Conservation (phyloP, 2,888 invertebrate genomes). For the Chrysomela aeneicollis region DNA sequence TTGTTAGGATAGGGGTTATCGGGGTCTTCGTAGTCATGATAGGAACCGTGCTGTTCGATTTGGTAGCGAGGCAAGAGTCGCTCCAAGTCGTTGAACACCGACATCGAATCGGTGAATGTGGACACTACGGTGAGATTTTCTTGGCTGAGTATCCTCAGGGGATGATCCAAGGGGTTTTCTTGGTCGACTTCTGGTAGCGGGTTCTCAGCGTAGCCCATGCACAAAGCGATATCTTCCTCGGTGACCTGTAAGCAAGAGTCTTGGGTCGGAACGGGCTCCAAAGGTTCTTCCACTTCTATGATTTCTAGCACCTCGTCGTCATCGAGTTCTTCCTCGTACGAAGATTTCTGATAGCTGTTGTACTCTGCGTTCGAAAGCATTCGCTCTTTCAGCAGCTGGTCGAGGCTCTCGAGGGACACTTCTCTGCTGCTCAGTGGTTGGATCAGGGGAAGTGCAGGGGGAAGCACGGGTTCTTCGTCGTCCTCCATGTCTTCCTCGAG, state of each 20-base stretch:
- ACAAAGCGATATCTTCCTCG: constrained; percentile 90
- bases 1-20: constrained; percentile 57
- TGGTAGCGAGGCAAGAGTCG: constrained; percentile 69
- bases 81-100: constrained; percentile 73
- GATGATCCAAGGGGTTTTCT: constrained; percentile 79
- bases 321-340: constrained; percentile 63
- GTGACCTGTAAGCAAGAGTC: constrained; percentile 90
- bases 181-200: constrained; percentile 77
- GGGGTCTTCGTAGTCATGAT: constrained; percentile 64
- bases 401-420: constrained; percentile 84
- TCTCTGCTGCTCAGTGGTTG: constrained; percentile 82
- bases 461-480: constrained; percentile 80
- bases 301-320: constrained; percentile 80
- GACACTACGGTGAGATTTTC: constrained; percentile 91
- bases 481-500: constrained; percentile 69
- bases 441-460: constrained; percentile 81
- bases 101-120: constrained; percentile 82
- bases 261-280: constrained; percentile 85
- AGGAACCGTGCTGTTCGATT: constrained; percentile 67
- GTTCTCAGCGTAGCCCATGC: constrained; percentile 78
- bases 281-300: constrained; percentile 78
- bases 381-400: constrained; percentile 77
- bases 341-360: constrained; percentile 59
- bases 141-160: constrained; percentile 86
- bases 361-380: constrained; percentile 63